Evolutionary conservation across 2,888 invertebrate genomes (phyloP).

Genomic region (Torymus texanus): DNA sequence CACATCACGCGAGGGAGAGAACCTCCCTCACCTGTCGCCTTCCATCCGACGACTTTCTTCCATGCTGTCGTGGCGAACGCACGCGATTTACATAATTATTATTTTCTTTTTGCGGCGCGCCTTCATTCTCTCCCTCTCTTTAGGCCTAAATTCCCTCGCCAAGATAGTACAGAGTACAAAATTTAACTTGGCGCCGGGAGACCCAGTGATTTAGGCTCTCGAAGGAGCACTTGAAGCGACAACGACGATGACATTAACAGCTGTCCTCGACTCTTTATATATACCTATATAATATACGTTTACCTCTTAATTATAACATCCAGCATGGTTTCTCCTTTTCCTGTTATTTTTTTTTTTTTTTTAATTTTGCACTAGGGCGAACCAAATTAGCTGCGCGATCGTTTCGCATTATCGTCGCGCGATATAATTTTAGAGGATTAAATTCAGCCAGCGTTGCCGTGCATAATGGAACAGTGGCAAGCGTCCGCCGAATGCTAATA

Average conservation of each 20-base stretch:
- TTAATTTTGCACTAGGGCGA: neutral
- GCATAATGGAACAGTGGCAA: neutral
- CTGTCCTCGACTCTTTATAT: too few species aligned
- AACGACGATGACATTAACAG: too few species aligned
- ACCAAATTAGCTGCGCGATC: slow-evolving; percentile 9
- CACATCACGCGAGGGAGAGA: too few species aligned
- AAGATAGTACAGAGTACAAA: too few species aligned
- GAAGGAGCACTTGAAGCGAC: too few species aligned
- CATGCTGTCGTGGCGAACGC: neutral
- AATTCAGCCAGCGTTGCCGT: slow-evolving; percentile 12
- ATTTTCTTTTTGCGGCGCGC: slow-evolving; percentile 24
- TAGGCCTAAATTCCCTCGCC: neutral
- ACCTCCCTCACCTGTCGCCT: slow-evolving; percentile 57
- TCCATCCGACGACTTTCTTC: slow-evolving; percentile 44
- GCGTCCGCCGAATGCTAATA: slow-evolving; percentile 1
- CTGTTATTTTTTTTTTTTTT: neutral
- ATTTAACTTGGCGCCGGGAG: too few species aligned
- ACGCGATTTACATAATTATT: slow-evolving; percentile 53
- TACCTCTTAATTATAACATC: neutral
- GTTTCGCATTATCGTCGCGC: slow-evolving; percentile 12
- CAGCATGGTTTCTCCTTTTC: neutral
- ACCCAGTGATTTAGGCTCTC: too few species aligned
- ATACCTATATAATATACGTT: neutral
- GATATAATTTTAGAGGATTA: slow-evolving; percentile 13
- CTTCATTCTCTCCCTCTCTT: slow-evolving; percentile 5